These are phyloP conservation scores for Aplochiton taeniatus DNA, from an alignment of 2,797 vertebrate species.

Conservation along the genomic window DNA sequence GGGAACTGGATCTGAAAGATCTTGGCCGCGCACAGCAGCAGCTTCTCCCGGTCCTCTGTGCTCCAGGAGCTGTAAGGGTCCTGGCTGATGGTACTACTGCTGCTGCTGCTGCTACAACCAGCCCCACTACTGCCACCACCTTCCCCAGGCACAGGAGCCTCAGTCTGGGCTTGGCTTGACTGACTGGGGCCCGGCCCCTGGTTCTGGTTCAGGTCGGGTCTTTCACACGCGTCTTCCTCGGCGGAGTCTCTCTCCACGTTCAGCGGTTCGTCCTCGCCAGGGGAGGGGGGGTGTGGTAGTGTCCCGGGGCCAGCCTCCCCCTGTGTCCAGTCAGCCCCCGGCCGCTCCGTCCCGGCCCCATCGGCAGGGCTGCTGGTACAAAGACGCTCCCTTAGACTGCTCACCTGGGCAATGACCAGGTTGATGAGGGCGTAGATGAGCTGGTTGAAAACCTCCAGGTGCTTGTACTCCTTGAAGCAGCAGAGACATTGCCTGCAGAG, in stretches of 20 bases:
- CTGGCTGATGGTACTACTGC: slow-evolving; percentile 69
- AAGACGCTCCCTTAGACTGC: slow-evolving; percentile 92
- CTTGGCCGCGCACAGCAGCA: slow-evolving; percentile 96
- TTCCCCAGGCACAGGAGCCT: slow-evolving; percentile 70
- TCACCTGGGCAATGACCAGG: slow-evolving; percentile 96
- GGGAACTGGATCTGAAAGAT: slow-evolving; percentile 99
- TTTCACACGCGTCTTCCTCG: slow-evolving; percentile 75
- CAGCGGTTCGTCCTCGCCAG: slow-evolving; percentile 85
- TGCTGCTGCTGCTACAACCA: slow-evolving; percentile 66
- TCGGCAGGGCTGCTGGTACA: slow-evolving; percentile 70
- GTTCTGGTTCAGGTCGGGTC: slow-evolving; percentile 64
- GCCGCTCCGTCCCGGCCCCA: slow-evolving; percentile 72
- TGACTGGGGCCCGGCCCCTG: slow-evolving; percentile 45
- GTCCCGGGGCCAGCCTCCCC: slow-evolving; percentile 68
- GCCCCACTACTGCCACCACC: slow-evolving; percentile 67
- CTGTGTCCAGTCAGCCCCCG: slow-evolving; percentile 77
- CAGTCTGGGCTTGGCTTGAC: slow-evolving; percentile 72
- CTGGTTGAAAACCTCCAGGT: slow-evolving; percentile 99
- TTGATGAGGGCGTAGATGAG: slow-evolving; percentile 98
- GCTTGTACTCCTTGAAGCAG: slow-evolving; percentile 99
- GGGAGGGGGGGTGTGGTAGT: slow-evolving; percentile 72
- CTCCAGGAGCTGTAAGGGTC: slow-evolving; percentile 90
- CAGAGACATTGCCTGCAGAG: slow-evolving; percentile 94
- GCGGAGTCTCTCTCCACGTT: slow-evolving; percentile 90
- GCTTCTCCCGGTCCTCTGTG: slow-evolving; percentile 95